These are phyloP conservation scores for Scarus forsteni DNA, from an alignment of 2,797 vertebrate genomes.

Conservation along the genomic window DNA sequence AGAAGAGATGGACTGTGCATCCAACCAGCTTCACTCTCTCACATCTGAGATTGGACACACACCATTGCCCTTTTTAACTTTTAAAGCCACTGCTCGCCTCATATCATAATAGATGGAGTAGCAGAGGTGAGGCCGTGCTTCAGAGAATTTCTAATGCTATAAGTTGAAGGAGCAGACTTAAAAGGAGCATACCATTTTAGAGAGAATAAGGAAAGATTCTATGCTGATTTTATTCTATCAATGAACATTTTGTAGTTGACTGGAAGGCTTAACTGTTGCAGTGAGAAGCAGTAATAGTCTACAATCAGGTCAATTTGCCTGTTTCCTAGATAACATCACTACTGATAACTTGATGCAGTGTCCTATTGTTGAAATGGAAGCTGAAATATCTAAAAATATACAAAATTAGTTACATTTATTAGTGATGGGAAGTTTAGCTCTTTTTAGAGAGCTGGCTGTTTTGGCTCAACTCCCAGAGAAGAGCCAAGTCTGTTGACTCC, in stretches of 20 bases:
- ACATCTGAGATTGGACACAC: slow-evolving; percentile 54
- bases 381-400: too few relatives aligned
- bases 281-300: too few relatives aligned
- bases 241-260: neutral
- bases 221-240: slow-evolving; percentile 2
- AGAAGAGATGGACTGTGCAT: slow-evolving; percentile 19
- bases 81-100: slow-evolving; percentile 44
- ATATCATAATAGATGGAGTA: slow-evolving; percentile 36
- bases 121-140: slow-evolving; percentile 13
- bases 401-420: too few relatives aligned
- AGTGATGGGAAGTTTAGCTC: too few relatives aligned
- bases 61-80: slow-evolving; percentile 46
- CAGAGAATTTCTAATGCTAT: slow-evolving; percentile 28
- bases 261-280: slow-evolving; percentile 21
- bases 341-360: too few relatives aligned
- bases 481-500: too few relatives aligned
- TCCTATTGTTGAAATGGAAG: too few relatives aligned
- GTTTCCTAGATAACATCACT: too few relatives aligned
- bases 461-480: too few relatives aligned
- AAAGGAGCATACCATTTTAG: slow-evolving; percentile 34
- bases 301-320: too few relatives aligned
- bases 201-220: slow-evolving; percentile 15
- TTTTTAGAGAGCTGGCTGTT: too few relatives aligned
- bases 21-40: slow-evolving; percentile 38
- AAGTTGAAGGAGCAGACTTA: slow-evolving; percentile 31